Evolutionary conservation across 2,113 vertebrate species (phyloP).

Genomic region (Urocolius indicus): DNA sequence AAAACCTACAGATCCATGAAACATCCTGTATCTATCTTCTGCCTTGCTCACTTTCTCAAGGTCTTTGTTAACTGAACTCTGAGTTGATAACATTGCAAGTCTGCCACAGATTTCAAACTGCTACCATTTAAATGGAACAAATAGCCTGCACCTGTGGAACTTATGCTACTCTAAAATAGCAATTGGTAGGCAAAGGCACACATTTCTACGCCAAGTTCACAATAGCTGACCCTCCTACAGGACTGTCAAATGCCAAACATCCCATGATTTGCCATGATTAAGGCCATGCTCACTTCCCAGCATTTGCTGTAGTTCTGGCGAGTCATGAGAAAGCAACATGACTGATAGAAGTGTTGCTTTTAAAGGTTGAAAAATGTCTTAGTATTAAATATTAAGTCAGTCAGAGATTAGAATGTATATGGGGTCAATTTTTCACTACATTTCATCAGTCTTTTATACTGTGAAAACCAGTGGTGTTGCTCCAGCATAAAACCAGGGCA

Average conservation of each 20-base stretch:
- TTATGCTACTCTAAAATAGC: background rate
- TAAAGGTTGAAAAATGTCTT: constrained; percentile 56
- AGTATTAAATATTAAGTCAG: constrained; percentile 59
- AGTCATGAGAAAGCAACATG: constrained; percentile 49
- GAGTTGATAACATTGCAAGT: background rate
- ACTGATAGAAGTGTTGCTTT: constrained; percentile 61
- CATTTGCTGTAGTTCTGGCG: constrained; percentile 37
- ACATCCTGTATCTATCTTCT: background rate
- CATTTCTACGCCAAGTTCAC: background rate
- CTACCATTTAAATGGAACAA: background rate
- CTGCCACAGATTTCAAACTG: background rate
- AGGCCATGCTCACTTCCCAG: background rate
- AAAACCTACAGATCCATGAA: background rate
- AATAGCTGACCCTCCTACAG: background rate
- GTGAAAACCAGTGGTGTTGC: constrained; percentile 43
- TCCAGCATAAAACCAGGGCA: constrained; percentile 41
- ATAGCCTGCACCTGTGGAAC: background rate
- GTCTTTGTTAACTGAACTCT: background rate
- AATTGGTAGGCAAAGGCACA: background rate
- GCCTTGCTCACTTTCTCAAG: background rate
- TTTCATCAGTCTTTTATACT: constrained; percentile 30
- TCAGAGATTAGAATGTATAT: constrained; percentile 47
- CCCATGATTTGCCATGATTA: background rate
- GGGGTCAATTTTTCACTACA: constrained; percentile 57
- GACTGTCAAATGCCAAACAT: background rate